Conservation (phyloP, 2,113 vertebrate genomes). For the Ovis canadensis region DNA sequence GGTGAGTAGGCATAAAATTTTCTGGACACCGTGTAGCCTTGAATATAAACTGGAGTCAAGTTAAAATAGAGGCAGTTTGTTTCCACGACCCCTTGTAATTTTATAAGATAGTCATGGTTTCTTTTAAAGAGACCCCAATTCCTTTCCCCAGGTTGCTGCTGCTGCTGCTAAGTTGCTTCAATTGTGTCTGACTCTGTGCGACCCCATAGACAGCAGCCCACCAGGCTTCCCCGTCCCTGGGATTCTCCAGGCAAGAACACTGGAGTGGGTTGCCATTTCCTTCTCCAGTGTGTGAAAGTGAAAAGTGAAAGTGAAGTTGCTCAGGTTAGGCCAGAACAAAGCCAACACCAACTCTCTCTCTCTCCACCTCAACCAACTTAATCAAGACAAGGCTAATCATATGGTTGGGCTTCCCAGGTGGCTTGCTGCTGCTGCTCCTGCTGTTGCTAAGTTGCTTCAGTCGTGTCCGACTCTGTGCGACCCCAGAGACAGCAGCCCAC, state of each 20-base stretch:
- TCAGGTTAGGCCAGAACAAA: background rate
- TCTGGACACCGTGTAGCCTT: background rate
- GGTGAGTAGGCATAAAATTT: background rate
- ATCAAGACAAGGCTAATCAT: background rate
- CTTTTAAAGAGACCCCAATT: background rate
- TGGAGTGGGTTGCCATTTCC: too few relatives aligned
- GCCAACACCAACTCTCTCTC: background rate
- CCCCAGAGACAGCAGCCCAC: too few relatives aligned
- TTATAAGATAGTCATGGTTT: background rate
- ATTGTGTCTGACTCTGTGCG: too few relatives aligned
- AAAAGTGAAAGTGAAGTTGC: too few relatives aligned
- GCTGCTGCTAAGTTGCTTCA: too few relatives aligned
- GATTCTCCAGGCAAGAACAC: too few relatives aligned
- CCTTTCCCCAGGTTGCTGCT: background rate
- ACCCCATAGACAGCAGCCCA: too few relatives aligned
- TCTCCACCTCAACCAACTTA: background rate
- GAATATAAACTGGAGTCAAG: background rate
- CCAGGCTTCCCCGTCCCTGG: too few relatives aligned
- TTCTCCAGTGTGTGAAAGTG: too few relatives aligned
- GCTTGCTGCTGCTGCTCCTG: background rate
- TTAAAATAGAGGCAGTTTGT: background rate
- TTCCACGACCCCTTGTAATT: background rate
- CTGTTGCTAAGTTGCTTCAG: too few relatives aligned
- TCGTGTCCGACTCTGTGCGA: too few relatives aligned
- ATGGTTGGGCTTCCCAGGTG: background rate